Evolutionary conservation across 2,888 invertebrate species (phyloP).

Genomic region (Brenthis ino): DNA sequence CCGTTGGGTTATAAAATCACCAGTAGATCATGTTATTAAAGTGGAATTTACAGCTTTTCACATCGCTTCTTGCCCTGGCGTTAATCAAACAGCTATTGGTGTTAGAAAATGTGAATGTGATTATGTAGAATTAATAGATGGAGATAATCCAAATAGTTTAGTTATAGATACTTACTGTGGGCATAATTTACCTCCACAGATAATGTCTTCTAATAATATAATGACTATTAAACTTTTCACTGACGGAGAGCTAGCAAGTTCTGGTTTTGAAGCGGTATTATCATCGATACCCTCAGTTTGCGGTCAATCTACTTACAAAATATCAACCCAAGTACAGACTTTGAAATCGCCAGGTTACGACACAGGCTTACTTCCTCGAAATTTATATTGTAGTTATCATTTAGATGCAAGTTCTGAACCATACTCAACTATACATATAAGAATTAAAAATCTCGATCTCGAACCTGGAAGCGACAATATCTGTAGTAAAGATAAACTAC

Average conservation of each 20-base stretch:
- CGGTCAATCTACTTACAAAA: constrained; percentile 51
- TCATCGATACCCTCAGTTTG: constrained; percentile 70
- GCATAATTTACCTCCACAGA: constrained; percentile 74
- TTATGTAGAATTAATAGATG: constrained; percentile 88
- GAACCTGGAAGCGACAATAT: constrained; percentile 49
- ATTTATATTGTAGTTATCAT: constrained; percentile 63
- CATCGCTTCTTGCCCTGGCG: constrained; percentile 69
- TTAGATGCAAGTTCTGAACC: constrained; percentile 44
- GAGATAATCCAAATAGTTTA: constrained; percentile 84
- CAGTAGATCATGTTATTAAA: constrained; percentile 82
- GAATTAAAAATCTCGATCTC: constrained; percentile 57
- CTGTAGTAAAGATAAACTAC: constrained; percentile 65
- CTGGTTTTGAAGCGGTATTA: constrained; percentile 85
- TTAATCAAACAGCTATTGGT: constrained; percentile 65
- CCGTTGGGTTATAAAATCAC: constrained; percentile 86
- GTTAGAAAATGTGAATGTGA: constrained; percentile 85
- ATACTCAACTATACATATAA: constrained; percentile 51
- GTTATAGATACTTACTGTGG: constrained; percentile 88
- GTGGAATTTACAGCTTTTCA: constrained; percentile 82
- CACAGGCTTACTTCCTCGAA: constrained; percentile 56
- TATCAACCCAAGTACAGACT: constrained; percentile 46
- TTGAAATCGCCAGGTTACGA: constrained; percentile 64
- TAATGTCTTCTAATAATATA: constrained; percentile 83
- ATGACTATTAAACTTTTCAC: constrained; percentile 86
- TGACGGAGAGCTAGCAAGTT: constrained; percentile 81